phyloP scores from a whole-genome alignment of 2,888 invertebrate species.

The Watsonalla cultraria region DNA sequence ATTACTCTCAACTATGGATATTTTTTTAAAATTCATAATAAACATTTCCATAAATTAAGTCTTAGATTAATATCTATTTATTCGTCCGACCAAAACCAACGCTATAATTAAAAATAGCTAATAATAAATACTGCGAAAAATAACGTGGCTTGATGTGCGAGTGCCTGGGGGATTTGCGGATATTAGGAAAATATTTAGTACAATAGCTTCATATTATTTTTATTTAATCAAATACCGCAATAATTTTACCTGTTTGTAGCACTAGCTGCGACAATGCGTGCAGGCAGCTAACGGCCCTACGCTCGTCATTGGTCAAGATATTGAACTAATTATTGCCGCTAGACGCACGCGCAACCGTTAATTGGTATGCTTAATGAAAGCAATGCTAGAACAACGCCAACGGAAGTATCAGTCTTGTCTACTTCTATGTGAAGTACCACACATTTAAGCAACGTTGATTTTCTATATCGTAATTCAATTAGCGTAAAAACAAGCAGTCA shows the following conservation, averaged over 20 bases:
- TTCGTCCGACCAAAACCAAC: too few relatives aligned
- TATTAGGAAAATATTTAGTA: too few relatives aligned
- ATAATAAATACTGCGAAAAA: too few relatives aligned
- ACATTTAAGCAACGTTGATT: background rate
- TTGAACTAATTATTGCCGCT: conserved; percentile 26
- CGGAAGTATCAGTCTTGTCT: conserved; percentile 2
- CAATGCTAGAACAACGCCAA: conserved; percentile 18
- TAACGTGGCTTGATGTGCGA: too few relatives aligned
- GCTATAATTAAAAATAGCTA: too few relatives aligned
- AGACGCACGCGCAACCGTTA: conserved; percentile 38
- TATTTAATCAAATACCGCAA: conserved; percentile 8
- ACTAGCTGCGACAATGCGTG: conserved; percentile 3
- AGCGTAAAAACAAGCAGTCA: too few relatives aligned
- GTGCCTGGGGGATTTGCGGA: too few relatives aligned
- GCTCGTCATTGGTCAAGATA: conserved; percentile 8
- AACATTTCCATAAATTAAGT: too few relatives aligned
- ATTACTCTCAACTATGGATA: too few relatives aligned
- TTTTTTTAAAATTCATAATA: too few relatives aligned
- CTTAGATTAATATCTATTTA: too few relatives aligned
- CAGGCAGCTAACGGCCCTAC: background rate
- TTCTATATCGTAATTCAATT: too few relatives aligned
- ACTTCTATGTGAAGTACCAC: background rate
- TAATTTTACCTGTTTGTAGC: conserved; percentile 8
- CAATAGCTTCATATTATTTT: conserved; percentile 5
- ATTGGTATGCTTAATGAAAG: conserved; percentile 46